Percentiles rank a stretch among this genome's conserved stretches.
Conservation (phyloP, 2,113 vertebrate genomes). For the Notarius quadriscutis region DNA sequence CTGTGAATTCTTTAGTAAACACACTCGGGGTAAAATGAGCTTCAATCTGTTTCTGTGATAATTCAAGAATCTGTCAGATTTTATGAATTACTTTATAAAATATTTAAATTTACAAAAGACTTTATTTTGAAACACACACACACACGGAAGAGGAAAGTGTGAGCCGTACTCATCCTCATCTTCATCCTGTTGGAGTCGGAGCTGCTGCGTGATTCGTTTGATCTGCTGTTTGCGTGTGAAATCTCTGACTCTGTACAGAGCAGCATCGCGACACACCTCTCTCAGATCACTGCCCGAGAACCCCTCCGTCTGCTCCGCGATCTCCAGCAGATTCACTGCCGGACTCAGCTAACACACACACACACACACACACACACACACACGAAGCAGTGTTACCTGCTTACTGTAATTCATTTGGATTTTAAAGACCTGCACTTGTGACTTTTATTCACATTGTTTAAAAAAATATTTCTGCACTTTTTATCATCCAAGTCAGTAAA, state of each 20-base stretch:
- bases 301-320: slow-evolving; percentile 71
- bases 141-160: not conserved
- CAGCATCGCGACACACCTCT: slow-evolving; percentile 77
- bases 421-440: no score
- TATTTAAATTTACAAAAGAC: no score
- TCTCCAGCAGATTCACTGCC: slow-evolving; percentile 74
- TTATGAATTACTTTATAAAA: no score
- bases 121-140: not conserved
- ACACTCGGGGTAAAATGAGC: no score
- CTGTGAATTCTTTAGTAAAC: no score
- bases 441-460: no score
- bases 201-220: slow-evolving; percentile 73
- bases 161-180: slow-evolving; percentile 61
- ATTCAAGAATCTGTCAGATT: no score
- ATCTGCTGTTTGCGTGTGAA: slow-evolving; percentile 80
- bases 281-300: slow-evolving; percentile 78
- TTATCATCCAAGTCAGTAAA: no score
- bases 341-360: slow-evolving; percentile 70
- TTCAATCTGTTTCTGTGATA: no score
- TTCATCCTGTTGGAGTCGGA: slow-evolving; percentile 62
- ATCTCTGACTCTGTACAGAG: slow-evolving; percentile 76
- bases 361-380: slow-evolving; percentile 23
- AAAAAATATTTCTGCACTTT: no score
- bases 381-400: not conserved
- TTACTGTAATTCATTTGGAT: no score